phyloP scores from a whole-genome alignment of 30 jellyfish, hydroid and myxozoan species.

The Chrysaora quinquecirrha region DNA sequence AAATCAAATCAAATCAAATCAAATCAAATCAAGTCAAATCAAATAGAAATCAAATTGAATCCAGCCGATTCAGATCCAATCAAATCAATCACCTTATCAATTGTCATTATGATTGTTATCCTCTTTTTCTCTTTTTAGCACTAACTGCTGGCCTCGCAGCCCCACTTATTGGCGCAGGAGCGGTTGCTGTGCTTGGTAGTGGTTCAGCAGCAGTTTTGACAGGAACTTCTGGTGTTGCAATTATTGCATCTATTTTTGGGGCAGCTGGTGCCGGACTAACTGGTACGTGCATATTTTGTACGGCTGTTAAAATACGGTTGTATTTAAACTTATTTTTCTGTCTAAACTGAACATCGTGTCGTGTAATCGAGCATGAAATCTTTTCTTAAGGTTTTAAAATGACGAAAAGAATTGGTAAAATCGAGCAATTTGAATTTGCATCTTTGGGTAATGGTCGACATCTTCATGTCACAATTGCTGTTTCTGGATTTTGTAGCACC shows the following conservation, averaged over 20 bases:
- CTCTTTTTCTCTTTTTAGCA: conserved; percentile 26
- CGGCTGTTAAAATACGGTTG: too few relatives aligned
- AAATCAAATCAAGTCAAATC: too few relatives aligned
- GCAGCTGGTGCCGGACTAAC: conserved; percentile 82
- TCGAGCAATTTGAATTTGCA: conserved; percentile 76
- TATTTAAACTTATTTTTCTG: too few relatives aligned
- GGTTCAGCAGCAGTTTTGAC: conserved; percentile 74
- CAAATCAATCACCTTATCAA: too few relatives aligned
- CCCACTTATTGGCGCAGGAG: conserved; percentile 81
- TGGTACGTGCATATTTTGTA: conserved; percentile 20
- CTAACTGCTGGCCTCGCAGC: conserved; percentile 79
- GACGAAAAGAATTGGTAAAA: conserved; percentile 69
- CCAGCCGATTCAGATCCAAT: too few relatives aligned
- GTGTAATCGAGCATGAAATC: too few relatives aligned
- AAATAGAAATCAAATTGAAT: too few relatives aligned
- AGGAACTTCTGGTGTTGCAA: conserved; percentile 75
- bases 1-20: too few relatives aligned
- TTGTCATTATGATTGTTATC: too few relatives aligned
- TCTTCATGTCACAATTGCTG: conserved; percentile 67
- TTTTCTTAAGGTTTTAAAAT: conserved; percentile 76
- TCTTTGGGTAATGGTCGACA: conserved; percentile 57
- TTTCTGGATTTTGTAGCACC: conserved; percentile 57
- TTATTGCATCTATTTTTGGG: conserved; percentile 73
- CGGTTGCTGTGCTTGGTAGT: conserved; percentile 86
- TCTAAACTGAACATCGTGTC: too few relatives aligned